phyloP scores from a whole-genome alignment of 1,140 invertebrate genomes.

The Leptestheria dahalacensis region DNA sequence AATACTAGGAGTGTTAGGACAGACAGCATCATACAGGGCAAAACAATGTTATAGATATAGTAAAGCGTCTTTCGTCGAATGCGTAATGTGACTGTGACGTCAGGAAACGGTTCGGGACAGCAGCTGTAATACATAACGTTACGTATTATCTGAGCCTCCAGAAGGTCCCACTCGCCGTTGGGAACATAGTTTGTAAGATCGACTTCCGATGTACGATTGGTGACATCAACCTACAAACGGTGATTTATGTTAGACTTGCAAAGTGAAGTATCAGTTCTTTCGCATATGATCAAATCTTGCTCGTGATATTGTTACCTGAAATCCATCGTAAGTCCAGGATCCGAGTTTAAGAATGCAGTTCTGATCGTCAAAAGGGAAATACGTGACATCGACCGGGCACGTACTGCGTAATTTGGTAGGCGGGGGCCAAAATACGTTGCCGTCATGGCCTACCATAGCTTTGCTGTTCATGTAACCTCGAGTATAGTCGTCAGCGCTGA shows the following conservation, averaged over 20 bases:
- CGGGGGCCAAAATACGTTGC: constrained; percentile 41
- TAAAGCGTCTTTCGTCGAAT: constrained; percentile 32
- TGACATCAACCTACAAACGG: constrained; percentile 29
- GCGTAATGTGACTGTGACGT: constrained; percentile 36
- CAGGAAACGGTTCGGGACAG: constrained; percentile 39
- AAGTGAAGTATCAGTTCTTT: too few species aligned
- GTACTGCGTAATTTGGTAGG: constrained; percentile 38
- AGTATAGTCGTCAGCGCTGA: constrained; percentile 38
- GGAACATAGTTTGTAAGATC: constrained; percentile 42
- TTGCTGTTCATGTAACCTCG: constrained; percentile 36
- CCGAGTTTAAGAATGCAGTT: constrained; percentile 41
- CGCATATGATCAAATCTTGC: not conserved
- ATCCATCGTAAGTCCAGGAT: constrained; percentile 45
- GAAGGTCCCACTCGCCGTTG: constrained; percentile 43
- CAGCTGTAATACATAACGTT: constrained; percentile 35
- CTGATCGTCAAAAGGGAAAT: constrained; percentile 45
- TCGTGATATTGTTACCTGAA: constrained; percentile 24
- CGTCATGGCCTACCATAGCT: constrained; percentile 34
- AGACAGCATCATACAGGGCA: constrained; percentile 42
- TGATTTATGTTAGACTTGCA: too few species aligned
- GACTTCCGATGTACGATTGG: constrained; percentile 35
- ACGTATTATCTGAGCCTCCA: constrained; percentile 31
- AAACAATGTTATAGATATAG: constrained; percentile 40
- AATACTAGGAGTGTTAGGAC: constrained; percentile 39
- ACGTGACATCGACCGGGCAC: constrained; percentile 38